Conservation (phyloP, 1,140 invertebrate species). For the Drosophila bocki region DNA sequence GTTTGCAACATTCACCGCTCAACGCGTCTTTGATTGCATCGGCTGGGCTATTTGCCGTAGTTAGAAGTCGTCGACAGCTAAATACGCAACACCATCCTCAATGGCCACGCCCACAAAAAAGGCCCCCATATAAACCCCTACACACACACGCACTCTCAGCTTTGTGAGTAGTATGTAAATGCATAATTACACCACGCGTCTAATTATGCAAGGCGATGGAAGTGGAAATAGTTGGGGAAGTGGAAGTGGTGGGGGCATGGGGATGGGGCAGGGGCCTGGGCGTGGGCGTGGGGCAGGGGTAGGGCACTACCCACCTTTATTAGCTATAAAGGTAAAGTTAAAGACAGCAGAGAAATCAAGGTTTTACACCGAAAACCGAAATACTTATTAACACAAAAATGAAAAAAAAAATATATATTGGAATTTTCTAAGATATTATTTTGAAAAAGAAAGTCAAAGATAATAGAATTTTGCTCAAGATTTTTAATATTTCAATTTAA, state of each 20-base stretch:
- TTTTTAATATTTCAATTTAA: too few relatives aligned
- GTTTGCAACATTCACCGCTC: conserved; percentile 50
- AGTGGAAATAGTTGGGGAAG: conserved; percentile 9
- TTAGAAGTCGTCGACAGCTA: conserved; percentile 40
- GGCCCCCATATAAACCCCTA: conserved; percentile 14
- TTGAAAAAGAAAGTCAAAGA: neutral
- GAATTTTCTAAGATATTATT: too few relatives aligned
- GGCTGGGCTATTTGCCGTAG: conserved; percentile 20
- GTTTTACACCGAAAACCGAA: neutral
- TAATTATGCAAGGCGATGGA: conserved; percentile 64
- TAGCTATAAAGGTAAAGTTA: conserved; percentile 19
- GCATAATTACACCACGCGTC: conserved; percentile 71
- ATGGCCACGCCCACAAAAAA: conserved; percentile 61
- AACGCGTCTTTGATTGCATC: conserved; percentile 58
- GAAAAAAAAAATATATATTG: too few relatives aligned
- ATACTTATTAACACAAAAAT: neutral
- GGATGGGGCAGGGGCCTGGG: conserved; percentile 9
- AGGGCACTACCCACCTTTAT: conserved; percentile 17
- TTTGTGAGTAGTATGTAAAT: conserved; percentile 33
- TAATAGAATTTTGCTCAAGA: too few relatives aligned
- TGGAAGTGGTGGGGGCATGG: neutral
- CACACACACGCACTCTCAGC: conserved; percentile 26
- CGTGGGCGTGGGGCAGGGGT: conserved; percentile 6
- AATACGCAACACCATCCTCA: conserved; percentile 50
- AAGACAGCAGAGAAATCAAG: conserved; percentile 9